phyloP scores from a whole-genome alignment of 2,797 vertebrate species.

The Melanotaenia parkinsoni region DNA sequence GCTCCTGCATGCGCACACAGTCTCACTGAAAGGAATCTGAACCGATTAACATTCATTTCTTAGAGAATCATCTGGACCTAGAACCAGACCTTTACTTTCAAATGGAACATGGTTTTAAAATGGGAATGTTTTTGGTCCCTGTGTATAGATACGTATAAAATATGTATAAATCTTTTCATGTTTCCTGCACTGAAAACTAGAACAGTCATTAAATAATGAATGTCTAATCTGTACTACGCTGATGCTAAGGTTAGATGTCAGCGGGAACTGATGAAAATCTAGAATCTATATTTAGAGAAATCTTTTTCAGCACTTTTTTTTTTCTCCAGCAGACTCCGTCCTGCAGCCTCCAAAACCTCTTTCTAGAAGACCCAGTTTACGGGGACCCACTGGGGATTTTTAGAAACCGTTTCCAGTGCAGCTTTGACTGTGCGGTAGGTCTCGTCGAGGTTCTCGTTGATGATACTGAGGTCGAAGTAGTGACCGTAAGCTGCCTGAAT shows the following conservation, averaged over 20 bases:
- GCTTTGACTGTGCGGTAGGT: slow-evolving; percentile 88
- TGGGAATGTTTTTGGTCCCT: background rate
- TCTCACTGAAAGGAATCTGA: background rate
- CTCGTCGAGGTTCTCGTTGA: slow-evolving; percentile 91
- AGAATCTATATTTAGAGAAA: background rate
- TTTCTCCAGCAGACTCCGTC: background rate
- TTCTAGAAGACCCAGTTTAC: slow-evolving; percentile 94
- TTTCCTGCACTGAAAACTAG: slow-evolving; percentile 7
- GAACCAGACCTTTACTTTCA: background rate
- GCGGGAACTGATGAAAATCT: background rate
- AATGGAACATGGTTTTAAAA: background rate
- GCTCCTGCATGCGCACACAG: background rate
- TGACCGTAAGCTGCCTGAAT: slow-evolving; percentile 91
- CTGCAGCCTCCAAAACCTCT: background rate
- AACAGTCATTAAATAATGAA: slow-evolving; percentile 11
- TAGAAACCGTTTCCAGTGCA: slow-evolving; percentile 88
- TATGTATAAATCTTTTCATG: background rate
- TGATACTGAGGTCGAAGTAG: slow-evolving; percentile 92
- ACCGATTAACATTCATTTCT: background rate
- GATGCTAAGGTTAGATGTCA: background rate
- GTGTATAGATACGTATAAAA: background rate
- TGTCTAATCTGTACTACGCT: background rate
- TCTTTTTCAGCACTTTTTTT: background rate
- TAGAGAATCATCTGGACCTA: background rate
- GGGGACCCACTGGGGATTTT: slow-evolving; percentile 93